A percentile compares a stretch with the other conserved stretches of the same genome.
Conservation (phyloP, 2,797 vertebrate genomes). For the Microchirus variegatus region DNA sequence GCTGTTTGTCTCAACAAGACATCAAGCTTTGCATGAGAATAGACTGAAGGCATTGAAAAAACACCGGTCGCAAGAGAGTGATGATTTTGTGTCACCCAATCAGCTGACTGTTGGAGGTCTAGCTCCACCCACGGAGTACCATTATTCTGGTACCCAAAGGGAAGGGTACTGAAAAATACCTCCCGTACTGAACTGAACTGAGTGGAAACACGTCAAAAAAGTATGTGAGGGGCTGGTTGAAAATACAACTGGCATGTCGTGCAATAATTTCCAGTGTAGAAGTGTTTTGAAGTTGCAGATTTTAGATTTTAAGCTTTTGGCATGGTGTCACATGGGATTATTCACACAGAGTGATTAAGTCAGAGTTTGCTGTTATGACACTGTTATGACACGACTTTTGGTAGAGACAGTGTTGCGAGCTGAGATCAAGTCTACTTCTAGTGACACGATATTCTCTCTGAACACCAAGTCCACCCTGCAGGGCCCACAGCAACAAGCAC, state of each 20-base stretch:
- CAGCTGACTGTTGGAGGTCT: too few relatives aligned
- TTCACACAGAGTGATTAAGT: slow-evolving; percentile 17
- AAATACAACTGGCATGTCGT: slow-evolving; percentile 53
- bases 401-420: slow-evolving; percentile 29
- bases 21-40: too few relatives aligned
- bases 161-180: too few relatives aligned
- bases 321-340: slow-evolving; percentile 7
- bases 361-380: slow-evolving; percentile 33
- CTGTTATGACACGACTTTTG: slow-evolving; percentile 34
- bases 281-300: slow-evolving; percentile 21
- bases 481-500: slow-evolving; percentile 59
- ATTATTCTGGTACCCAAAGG: too few relatives aligned
- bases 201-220: slow-evolving; percentile 28
- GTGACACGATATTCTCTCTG: slow-evolving; percentile 47
- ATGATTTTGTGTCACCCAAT: too few relatives aligned
- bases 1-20: too few relatives aligned
- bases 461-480: slow-evolving; percentile 40
- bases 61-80: too few relatives aligned
- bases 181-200: slow-evolving; percentile 26
- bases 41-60: too few relatives aligned
- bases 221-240: slow-evolving; percentile 21
- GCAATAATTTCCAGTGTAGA: slow-evolving; percentile 45
- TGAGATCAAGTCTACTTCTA: slow-evolving; percentile 36
- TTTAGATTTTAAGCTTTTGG: slow-evolving; percentile 31
- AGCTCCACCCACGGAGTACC: too few relatives aligned